Percentiles rank a stretch among this genome's conserved stretches.
These are phyloP conservation scores for Tachina fera DNA, from an alignment of 2,888 invertebrate genomes.

Conservation along the genomic window DNA sequence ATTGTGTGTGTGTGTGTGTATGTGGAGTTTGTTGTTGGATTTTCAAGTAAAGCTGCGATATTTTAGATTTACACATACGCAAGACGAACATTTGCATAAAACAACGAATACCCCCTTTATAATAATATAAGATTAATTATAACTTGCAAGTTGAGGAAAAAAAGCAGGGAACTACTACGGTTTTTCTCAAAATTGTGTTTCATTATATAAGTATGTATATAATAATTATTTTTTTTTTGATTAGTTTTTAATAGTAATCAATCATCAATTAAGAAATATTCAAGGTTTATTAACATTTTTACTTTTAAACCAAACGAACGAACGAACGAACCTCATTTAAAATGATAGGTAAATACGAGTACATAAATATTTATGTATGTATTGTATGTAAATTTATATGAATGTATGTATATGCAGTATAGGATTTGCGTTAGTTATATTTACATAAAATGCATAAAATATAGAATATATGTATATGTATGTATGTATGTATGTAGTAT, in stretches of 20 bases:
- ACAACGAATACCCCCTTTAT: background rate
- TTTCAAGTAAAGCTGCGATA: too few relatives aligned
- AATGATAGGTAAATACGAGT: slow-evolving; percentile 24
- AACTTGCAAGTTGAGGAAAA: slow-evolving; percentile 57
- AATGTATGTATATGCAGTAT: background rate
- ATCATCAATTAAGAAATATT: slow-evolving; percentile 48
- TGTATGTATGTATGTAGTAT: slow-evolving; percentile 43
- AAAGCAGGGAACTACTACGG: slow-evolving; percentile 56
- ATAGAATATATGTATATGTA: slow-evolving; percentile 42
- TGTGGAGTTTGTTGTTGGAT: too few relatives aligned
- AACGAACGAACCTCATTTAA: slow-evolving; percentile 40
- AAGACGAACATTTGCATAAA: too few relatives aligned
- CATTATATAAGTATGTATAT: slow-evolving; percentile 12
- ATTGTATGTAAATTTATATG: background rate
- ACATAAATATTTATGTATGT: slow-evolving; percentile 20
- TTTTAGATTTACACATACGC: too few relatives aligned
- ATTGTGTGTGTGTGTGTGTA: too few relatives aligned
- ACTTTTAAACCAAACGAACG: slow-evolving; percentile 12
- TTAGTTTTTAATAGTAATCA: slow-evolving; percentile 49
- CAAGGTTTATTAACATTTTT: slow-evolving; percentile 1
- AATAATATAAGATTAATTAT: slow-evolving; percentile 33
- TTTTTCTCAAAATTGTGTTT: slow-evolving; percentile 17
- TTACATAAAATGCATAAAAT: slow-evolving; percentile 70
- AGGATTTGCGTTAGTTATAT: slow-evolving; percentile 48
- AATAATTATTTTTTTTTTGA: slow-evolving; percentile 22